Percentiles rank a stretch among this genome's conserved stretches.
Conservation (phyloP, 2,113 vertebrate genomes). For the Riparia riparia region DNA sequence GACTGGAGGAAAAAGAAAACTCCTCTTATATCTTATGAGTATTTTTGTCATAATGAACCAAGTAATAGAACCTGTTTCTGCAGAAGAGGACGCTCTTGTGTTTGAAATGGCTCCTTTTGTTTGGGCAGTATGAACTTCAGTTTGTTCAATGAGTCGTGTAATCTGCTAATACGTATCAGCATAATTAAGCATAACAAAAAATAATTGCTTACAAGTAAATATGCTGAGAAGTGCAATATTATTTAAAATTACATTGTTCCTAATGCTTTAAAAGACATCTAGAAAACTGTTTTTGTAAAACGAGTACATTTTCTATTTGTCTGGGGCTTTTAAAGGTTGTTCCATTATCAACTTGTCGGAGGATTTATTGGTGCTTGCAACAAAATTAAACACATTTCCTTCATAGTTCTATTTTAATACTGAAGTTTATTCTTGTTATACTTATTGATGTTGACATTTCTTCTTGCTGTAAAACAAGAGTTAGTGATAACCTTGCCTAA, state of each 20-base stretch:
- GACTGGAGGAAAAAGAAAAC: background rate
- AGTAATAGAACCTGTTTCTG: background rate
- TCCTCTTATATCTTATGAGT: background rate
- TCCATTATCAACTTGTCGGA: background rate
- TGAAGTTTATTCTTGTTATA: background rate
- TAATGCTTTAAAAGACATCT: background rate
- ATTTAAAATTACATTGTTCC: fast-evolving
- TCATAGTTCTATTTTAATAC: background rate
- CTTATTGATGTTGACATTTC: background rate
- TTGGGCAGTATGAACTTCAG: background rate
- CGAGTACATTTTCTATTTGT: background rate
- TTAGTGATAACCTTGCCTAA: background rate
- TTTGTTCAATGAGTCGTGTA: background rate
- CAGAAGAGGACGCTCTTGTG: background rate
- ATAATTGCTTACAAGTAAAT: background rate
- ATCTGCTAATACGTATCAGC: fast-evolving
- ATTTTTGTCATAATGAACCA: background rate
- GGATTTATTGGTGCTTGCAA: background rate
- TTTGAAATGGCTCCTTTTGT: background rate
- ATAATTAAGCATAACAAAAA: background rate
- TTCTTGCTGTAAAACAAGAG: background rate
- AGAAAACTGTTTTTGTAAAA: background rate
- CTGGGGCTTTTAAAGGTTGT: background rate
- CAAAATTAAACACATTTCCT: background rate
- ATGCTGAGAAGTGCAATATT: background rate